A percentile compares a stretch with the other conserved stretches of the same genome.
phyloP scores from a whole-genome alignment of 2,888 invertebrate genomes.

The Polymixis flavicincta region DNA sequence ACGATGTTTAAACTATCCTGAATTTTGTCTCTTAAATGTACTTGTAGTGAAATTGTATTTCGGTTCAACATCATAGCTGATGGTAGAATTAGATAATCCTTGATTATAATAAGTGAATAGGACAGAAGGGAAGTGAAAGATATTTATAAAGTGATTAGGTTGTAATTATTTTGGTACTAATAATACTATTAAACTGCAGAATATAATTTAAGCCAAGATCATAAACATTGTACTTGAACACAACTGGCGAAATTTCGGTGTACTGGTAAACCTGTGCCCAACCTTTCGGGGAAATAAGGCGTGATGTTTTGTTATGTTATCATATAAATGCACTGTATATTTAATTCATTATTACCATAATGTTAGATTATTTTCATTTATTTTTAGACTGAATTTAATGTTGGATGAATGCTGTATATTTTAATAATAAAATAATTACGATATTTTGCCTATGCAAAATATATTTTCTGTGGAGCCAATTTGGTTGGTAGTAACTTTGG shows the following conservation, averaged over 20 bases:
- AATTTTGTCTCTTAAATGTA: slow-evolving; percentile 25
- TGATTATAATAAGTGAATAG: slow-evolving; percentile 8
- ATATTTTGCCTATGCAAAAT: not conserved
- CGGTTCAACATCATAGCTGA: slow-evolving; percentile 10
- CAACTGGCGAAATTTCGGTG: no score
- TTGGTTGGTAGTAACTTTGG: not conserved
- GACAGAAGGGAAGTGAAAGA: not conserved
- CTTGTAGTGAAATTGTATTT: slow-evolving; percentile 21
- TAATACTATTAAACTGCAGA: not conserved
- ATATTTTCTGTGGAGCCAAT: not conserved
- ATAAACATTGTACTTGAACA: not conserved
- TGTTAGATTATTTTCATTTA: slow-evolving; percentile 12
- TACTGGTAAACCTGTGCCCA: no score
- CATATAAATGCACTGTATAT: not conserved
- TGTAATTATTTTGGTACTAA: slow-evolving; percentile 19
- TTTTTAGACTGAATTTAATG: slow-evolving; percentile 8
- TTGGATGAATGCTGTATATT: slow-evolving; percentile 8
- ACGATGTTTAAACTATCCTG: not conserved
- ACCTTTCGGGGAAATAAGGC: no score
- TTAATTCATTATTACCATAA: slow-evolving; percentile 7
- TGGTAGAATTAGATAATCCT: slow-evolving; percentile 19
- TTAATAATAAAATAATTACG: slow-evolving; percentile 6
- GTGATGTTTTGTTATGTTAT: no score
- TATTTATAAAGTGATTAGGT: slow-evolving; percentile 17
- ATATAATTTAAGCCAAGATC: slow-evolving; percentile 14